Base-by-base conservation (phyloP, 2,888 invertebrate species). In the Cotesia congregata region DNA sequence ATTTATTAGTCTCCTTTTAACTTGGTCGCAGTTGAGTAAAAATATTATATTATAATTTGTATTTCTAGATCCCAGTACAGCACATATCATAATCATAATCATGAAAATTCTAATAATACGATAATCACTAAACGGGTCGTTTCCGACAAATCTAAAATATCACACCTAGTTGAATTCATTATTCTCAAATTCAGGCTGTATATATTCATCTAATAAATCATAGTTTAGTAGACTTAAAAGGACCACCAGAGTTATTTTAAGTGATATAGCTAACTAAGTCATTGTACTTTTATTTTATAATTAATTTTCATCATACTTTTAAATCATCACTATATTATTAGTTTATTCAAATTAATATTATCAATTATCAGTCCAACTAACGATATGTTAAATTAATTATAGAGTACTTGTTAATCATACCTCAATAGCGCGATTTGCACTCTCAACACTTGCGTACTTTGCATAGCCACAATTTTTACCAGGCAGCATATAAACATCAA, bases 401-500 rank as follows among this genome's bases (percentile, higher is more conserved):
- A 50, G 9, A 50, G 50, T 50, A 50, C 9, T 50, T 12, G 50
- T 50, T 50, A 50, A 12, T 30, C 84, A 83, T 90, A 93, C 93
- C 90, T 91, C 91, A 68, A 95, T 95, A 0, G 96, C 96, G 83
- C 92, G 91, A 82, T 94, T 92, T 0, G 97, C 97, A 79, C 95
- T 94, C 61, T 93, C 92, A 73, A 91, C 92, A 69, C 91, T 92
- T 2, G 96, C 94, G 90, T 95, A 98, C 85, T 96, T 96, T 5
- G 96, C 97, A 90, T 97, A 98, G 0, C 98, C 98, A 89, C 96
- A 97, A 85, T 96, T 97, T 87, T 96, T 95, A 86, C 97, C 95
- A 69, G 94, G 94, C 82, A 98, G 90, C 88, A 97, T 93, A 87
- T 96, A 97, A 1, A 97, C 96, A 88, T 97, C 97, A 77, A 97